Base-by-base conservation (phyloP, 2,113 vertebrate genomes). In the Pungitius pungitius region DNA sequence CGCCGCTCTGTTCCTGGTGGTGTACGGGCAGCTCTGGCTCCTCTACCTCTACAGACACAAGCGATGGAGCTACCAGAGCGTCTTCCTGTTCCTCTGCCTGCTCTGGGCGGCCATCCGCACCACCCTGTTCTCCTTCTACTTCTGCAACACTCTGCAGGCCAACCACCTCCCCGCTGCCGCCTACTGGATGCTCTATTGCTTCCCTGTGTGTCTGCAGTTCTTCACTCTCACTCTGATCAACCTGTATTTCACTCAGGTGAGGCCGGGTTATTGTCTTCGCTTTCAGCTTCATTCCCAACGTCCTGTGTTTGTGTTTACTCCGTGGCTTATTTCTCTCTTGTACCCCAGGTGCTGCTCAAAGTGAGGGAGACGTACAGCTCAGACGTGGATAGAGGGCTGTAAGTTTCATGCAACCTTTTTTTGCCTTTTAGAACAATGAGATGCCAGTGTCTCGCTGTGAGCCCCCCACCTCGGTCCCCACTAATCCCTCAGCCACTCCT, bases 201-300 rank as follows among this genome's bases (percentile, higher is more conserved):
- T 95, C 87, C 97, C 97, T 1, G 97, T 99, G 73, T 99, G 97
- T 87, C 95, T 98, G 62, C 97, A 98, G 93, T 99, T 99, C 94
- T 97, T 98, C 92, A 99, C 96, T 0, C 93, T 99, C 86, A 96
- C 96, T 78, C 93, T 99, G 69, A 96, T 98, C 94, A 98, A 97
- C 90, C 92, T 99, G 67, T 99, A 99, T 92, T 98, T 96, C 85
- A 94, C 95, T 47, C 96, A 96, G 97, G 97, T 97, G 91, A 94
- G 94, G n/a, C 37, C 13, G 60, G 43, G 15, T 43, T 26, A 5
- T 43, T 40, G 39, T 13, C 12, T 63, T 49, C 52, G 8, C 42
- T 58, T 71, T 61, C 12, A 27, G 12, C 69, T 78, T 56, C 39
- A 57, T 62, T 58, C 3, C 33, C 13, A 33, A 5, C 37, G 33